Evolutionary conservation across 2,888 invertebrate genomes (phyloP), one percentile per base, ranked within the genome.

Genomic region (Pterobdella sp.): DNA sequence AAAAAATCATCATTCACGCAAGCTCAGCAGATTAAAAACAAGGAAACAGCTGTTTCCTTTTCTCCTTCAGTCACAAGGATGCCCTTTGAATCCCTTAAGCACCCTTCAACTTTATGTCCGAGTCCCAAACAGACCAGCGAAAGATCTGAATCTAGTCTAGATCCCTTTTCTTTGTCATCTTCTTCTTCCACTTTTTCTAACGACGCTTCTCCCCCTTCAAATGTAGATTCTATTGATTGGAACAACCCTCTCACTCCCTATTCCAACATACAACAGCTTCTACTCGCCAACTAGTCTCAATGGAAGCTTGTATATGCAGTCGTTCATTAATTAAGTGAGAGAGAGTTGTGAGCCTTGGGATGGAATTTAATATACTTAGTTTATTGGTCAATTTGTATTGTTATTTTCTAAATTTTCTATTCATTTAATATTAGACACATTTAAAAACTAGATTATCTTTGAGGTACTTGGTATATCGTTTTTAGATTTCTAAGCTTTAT

Each of bases 211-310:
- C 32, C 32, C 4, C 56, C 71, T 1, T 26, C 22, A 18, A 56
- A 63, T 18, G 60, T 35, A 22, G 35, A 65, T 34, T 32, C 65
- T 3, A 14, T 60, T 14, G 71, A 71, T 10, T 71, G 71, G 71
- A 71, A 56, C 63, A 63, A 35, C 26, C 56, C 31, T 35, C 10
- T 71, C 18, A 56, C 71, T n/a, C 49, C 35, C 34, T 63, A 63
- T 18, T 63, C 71, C 35, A 71, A 71, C 36, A 32, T 71, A 18
- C 60, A 71, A 18, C 71, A 71, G 26, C 71, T 71, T 34, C 37
- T 71, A 22, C 56, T 71, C 18, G 71, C 71, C 22, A 71, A 71
- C 36, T 71, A 60, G 31, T 49, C 26, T 7, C n/a, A 26, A 1
- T 36, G n/a, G 4, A 18, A 0, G 67, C 22, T 37, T 36, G 67